A percentile compares a stretch with the other conserved stretches of the same genome.
Evolutionary conservation across 2,888 invertebrate species (phyloP).

Genomic region (Strigamia crassipes): DNA sequence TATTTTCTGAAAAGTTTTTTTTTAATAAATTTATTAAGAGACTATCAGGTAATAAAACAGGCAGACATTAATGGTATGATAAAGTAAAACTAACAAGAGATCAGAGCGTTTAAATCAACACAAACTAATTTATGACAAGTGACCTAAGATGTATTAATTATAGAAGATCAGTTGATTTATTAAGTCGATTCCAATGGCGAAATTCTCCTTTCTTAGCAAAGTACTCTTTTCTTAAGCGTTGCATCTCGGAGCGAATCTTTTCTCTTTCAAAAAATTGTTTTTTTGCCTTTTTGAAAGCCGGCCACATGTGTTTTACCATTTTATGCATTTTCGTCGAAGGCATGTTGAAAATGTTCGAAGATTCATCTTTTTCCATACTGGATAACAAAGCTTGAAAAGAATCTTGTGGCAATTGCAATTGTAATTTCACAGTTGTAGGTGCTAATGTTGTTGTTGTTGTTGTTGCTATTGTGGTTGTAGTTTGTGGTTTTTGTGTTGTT

Average conservation of each 20-base stretch:
- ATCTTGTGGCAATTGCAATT: not conserved
- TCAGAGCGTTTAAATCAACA: too few relatives aligned
- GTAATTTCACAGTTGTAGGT: not conserved
- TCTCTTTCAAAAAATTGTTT: not conserved
- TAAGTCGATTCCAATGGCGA: not conserved
- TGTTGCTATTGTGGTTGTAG: not conserved
- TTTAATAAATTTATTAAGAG: too few relatives aligned
- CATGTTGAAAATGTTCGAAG: not conserved
- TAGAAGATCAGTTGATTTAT: not conserved
- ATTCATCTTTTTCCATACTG: not conserved
- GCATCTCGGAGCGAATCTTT: not conserved
- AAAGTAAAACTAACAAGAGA: too few relatives aligned
- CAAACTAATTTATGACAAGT: too few relatives aligned
- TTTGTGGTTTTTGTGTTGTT: not conserved
- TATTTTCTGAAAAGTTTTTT: too few relatives aligned
- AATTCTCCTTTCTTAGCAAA: not conserved
- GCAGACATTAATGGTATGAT: too few relatives aligned
- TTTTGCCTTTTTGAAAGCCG: not conserved
- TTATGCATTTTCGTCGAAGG: not conserved
- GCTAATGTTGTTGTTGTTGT: not conserved
- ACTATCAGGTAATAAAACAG: too few relatives aligned
- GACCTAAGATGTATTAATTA: too few relatives aligned
- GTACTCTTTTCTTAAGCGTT: not conserved
- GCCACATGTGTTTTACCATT: constrained; percentile 5
- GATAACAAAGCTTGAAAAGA: not conserved